These are phyloP conservation scores for Chrysolina oricalcia DNA, from an alignment of 2,888 invertebrate species.

Conservation along the genomic window DNA sequence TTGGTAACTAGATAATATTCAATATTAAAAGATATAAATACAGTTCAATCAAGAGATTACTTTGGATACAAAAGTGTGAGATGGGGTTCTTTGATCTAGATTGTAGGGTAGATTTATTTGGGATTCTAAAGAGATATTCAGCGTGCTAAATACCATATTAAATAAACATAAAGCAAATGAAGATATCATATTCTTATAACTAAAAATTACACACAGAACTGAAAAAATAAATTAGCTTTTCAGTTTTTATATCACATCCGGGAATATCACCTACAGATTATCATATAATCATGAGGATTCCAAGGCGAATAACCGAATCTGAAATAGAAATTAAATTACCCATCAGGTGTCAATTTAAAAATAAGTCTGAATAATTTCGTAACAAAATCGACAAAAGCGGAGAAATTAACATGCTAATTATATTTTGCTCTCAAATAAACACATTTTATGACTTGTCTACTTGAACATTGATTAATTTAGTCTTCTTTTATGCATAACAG, in stretches of 20 bases:
- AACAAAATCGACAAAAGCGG: background rate
- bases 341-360: conserved; percentile 1
- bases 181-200: no score
- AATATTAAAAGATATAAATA: no score
- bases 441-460: background rate
- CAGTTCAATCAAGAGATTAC: no score
- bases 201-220: no score
- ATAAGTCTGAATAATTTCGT: conserved; percentile 3
- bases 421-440: conserved; percentile 19
- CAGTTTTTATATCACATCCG: background rate
- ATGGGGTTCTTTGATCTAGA: no score
- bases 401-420: conserved; percentile 18
- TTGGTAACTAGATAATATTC: no score
- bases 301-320: background rate
- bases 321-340: conserved; percentile 2
- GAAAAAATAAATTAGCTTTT: no score
- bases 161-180: no score
- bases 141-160: no score
- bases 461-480: conserved; percentile 6
- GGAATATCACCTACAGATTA: background rate
- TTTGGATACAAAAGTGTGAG: no score
- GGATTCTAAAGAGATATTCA: no score
- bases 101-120: no score
- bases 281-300: conserved; percentile 2
- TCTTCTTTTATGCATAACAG: background rate